Evolutionary conservation across 2,797 vertebrate species (phyloP), one percentile per base, ranked within the genome.

Genomic region (Diplodus puntazzo): DNA sequence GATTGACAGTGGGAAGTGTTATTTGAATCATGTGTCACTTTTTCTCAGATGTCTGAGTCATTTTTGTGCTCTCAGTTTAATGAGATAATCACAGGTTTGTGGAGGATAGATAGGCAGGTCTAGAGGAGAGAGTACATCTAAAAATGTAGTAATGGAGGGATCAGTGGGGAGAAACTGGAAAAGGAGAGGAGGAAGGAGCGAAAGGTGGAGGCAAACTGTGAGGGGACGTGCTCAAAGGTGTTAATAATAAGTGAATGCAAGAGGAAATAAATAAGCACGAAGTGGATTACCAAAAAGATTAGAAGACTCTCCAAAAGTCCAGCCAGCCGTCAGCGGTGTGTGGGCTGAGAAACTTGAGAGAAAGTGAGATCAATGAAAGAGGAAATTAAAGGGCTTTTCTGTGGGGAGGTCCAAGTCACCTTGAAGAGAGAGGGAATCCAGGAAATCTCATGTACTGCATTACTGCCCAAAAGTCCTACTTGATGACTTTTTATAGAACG

Each of bases 371-470:
- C 69, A 80, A 87, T 80, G 75, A 69, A 81, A 78, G 77, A 87
- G 66, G 77, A 90, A 86, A 88, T 88, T 75, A 88, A 91, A 89
- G 81, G 74, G 68, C 81, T 88, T 84, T 69, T 88, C 82, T 70
- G 52, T 46, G 27, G 63, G 71, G 75, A 85, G 79, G 72, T 83
- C 73, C 58, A 69, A 79, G 69, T 78, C 79, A 84, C 84, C 79
- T 75, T 73, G 53, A 75, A 70, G 46, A 76, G 42, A 58, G 43
- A 63, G 58, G 69, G 72, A 70, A 82, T 82, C 48, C 48, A 58
- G 80, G 72, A 86, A 83, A 66, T 83, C 71, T 61, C 57, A 45
- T 23, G 21, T 21, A 73, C 54, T 66, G 59, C 48, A 11, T 27
- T 49, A 20, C 23, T 42, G 49, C 64, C 43, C 61, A 11, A 27